Base-by-base conservation (phyloP, 92 coral and sea anemone genomes). In the Epizoanthus scotinus region DNA sequence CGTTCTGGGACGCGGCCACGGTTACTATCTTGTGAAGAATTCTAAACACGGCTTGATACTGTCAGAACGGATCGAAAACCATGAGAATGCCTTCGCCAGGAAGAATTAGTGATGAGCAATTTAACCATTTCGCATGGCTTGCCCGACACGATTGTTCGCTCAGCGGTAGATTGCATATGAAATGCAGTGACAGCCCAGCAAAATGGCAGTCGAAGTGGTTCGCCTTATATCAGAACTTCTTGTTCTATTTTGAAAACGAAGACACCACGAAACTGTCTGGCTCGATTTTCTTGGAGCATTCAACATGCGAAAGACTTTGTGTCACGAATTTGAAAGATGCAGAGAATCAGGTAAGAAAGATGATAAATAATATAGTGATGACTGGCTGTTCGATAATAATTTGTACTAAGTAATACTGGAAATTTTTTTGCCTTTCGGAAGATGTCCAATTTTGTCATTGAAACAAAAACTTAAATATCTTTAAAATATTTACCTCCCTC, bases 181-280 rank as follows among this genome's bases (percentile, higher is more conserved):
- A 91, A 73, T 91, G 84, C 44, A 85, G 65, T 24, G 99, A 95
- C 21, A 84, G 78, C 82, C 67, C 98, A 49, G 91, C 93, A 47
- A 95, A 89, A 87, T 95, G 99, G 99, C 91, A 89, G 50, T 86
- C 87, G 63, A 87, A 90, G 29, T 95, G 95, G 98, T 77, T 84
- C 62, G 91, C 91, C 24, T 74, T 95, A 31, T 93, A 95, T 85
- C 99, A 95, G 77, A 95, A 95, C 82, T 91, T 95, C 71, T 54
- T 95, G 70, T 91, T 95, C 83, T 86, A 89, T 72, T 95, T 91
- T 87, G 99, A 95, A 57, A 93, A 64, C 78, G 88, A 94, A 71
- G 94, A 94, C 63, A 87, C 94, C 10, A 54, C 96, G 3, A 95
- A 93, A 73, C 89, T 90, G 29, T 78, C 91, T 36, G 99, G 99